Percentiles rank a stretch among this genome's conserved stretches.
Evolutionary conservation across 2,797 vertebrate genomes (phyloP).

Genomic region (Enteromius viviparus): DNA sequence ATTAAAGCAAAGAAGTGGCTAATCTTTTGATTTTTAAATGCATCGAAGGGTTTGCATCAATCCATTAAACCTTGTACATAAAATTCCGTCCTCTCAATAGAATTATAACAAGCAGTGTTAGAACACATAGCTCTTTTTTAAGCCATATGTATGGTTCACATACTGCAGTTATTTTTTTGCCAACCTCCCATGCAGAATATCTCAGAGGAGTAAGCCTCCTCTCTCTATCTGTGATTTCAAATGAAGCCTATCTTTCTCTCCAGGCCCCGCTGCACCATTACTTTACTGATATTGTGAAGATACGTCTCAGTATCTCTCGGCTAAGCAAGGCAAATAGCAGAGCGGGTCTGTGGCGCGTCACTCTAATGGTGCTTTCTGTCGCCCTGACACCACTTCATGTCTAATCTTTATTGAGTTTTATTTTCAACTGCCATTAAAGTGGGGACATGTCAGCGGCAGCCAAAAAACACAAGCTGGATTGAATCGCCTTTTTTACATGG

Average conservation of each 20-base stretch:
- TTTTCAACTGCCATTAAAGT: slow-evolving; percentile 58
- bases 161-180: not conserved
- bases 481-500: slow-evolving; percentile 21
- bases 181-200: slow-evolving; percentile 6
- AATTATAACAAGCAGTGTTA: not conserved
- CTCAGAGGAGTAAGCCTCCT: not conserved
- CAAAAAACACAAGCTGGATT: slow-evolving; percentile 40
- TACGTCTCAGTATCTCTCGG: slow-evolving; percentile 54
- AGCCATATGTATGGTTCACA: not conserved
- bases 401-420: slow-evolving; percentile 63
- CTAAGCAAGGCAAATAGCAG: slow-evolving; percentile 58
- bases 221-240: slow-evolving; percentile 51
- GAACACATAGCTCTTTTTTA: not conserved
- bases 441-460: slow-evolving; percentile 34
- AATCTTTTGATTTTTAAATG: not conserved
- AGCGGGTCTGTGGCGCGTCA: slow-evolving; percentile 10
- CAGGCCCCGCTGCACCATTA: slow-evolving; percentile 38
- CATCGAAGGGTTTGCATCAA: not conserved
- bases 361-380: slow-evolving; percentile 63
- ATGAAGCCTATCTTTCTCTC: slow-evolving; percentile 53
- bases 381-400: slow-evolving; percentile 55
- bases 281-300: slow-evolving; percentile 50
- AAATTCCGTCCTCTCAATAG: not conserved
- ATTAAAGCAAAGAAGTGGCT: not conserved
- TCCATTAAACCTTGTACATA: not conserved